A percentile compares a stretch with the other conserved stretches of the same genome.
Conservation (phyloP, 2,888 invertebrate genomes). For the Teinopalpus imperialis region DNA sequence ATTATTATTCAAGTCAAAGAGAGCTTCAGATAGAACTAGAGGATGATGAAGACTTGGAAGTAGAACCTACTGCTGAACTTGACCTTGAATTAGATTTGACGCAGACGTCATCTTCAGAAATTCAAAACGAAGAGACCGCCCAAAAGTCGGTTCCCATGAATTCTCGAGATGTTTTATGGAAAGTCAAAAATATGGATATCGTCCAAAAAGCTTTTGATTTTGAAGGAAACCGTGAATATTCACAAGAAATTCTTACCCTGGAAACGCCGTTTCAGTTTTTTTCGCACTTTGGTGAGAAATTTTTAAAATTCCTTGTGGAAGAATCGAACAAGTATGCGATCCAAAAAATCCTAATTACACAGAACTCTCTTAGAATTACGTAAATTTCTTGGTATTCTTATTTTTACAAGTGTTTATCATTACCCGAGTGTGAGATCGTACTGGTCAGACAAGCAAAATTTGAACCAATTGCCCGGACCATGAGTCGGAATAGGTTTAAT, state of each 20-base stretch:
- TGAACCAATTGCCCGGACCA: constrained; percentile 35
- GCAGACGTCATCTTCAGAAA: constrained; percentile 37
- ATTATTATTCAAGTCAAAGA: constrained; percentile 40
- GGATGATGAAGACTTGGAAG: constrained; percentile 38
- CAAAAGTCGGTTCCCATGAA: constrained; percentile 41
- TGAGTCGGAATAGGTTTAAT: constrained; percentile 38
- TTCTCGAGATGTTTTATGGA: constrained; percentile 41
- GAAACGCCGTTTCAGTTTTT: constrained; percentile 41
- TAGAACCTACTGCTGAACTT: constrained; percentile 34
- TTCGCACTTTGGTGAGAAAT: constrained; percentile 39
- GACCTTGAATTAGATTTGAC: constrained; percentile 42
- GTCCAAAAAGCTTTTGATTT: constrained; percentile 39
- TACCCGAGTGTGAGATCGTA: constrained; percentile 38
- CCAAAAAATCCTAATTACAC: constrained; percentile 37
- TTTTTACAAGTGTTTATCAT: constrained; percentile 28
- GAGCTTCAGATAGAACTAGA: constrained; percentile 40
- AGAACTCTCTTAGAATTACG: constrained; percentile 39
- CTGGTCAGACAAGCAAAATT: constrained; percentile 36
- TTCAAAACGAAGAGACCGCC: constrained; percentile 40
- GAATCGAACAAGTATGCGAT: constrained; percentile 7
- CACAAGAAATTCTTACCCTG: constrained; percentile 40
- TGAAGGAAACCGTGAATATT: constrained; percentile 38
- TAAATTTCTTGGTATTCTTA: constrained; percentile 35
- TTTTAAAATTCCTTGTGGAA: constrained; percentile 32
- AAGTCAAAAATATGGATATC: constrained; percentile 42